A percentile compares a stretch with the other conserved stretches of the same genome.
phyloP scores from a whole-genome alignment of 2,797 vertebrate genomes.

The Toxotes lorentzi region DNA sequence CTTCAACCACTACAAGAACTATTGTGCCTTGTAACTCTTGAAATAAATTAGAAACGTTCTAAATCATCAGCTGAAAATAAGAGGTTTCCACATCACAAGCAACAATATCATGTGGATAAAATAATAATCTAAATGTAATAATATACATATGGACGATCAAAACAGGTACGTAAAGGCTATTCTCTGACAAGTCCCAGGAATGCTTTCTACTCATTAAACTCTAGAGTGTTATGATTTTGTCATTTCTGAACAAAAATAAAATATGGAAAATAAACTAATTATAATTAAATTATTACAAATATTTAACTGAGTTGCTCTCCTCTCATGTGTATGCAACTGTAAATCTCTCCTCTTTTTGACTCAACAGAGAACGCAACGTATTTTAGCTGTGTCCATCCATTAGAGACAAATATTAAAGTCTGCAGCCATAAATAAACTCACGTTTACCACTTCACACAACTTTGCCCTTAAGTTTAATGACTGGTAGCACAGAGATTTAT shows the following conservation, averaged over 20 bases:
- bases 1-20: not conserved
- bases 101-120: not conserved
- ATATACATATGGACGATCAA: not conserved
- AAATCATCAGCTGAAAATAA: not conserved
- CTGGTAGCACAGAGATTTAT: slow-evolving; percentile 67
- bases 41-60: not conserved
- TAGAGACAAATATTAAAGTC: slow-evolving; percentile 32
- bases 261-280: not conserved
- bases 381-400: slow-evolving; percentile 9
- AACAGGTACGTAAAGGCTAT: not conserved
- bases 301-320: not conserved
- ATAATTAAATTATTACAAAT: not conserved
- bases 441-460: slow-evolving; percentile 50
- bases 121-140: not conserved
- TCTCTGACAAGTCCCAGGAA: not conserved
- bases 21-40: not conserved
- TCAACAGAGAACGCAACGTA: not conserved
- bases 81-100: not conserved
- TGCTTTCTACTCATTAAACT: not conserved
- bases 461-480: slow-evolving; percentile 72
- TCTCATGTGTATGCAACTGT: not conserved
- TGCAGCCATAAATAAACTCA: slow-evolving; percentile 49
- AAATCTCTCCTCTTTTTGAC: not conserved
- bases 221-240: not conserved
- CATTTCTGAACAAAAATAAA: not conserved